phyloP scores from a whole-genome alignment of 2,888 invertebrate species.

The Frankliniella fusca region DNA sequence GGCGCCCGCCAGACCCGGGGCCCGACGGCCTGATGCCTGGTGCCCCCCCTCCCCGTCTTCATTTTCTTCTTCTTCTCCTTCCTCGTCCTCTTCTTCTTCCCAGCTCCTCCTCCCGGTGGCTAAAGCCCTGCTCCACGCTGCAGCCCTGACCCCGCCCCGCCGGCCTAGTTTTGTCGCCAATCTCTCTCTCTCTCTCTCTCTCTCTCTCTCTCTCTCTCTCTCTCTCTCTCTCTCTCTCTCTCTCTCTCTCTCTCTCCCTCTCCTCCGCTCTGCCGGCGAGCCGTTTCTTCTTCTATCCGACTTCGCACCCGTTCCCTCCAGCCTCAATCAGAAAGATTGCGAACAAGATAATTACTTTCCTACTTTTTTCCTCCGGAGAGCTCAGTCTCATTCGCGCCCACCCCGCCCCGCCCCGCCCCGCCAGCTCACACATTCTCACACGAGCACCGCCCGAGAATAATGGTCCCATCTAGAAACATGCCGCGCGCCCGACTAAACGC shows the following conservation, averaged over 20 bases:
- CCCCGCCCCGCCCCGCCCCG: not conserved
- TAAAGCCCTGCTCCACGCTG: not conserved
- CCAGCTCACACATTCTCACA: not conserved
- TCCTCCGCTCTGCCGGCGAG: not conserved
- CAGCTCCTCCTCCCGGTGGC: not conserved
- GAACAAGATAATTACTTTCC: conserved; percentile 18
- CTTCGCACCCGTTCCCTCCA: not conserved
- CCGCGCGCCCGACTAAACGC: not conserved
- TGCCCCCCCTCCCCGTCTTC: not conserved
- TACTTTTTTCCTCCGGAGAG: not conserved
- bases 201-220: not conserved
- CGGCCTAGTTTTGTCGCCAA: not conserved
- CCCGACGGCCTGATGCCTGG: not conserved
- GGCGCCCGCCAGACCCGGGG: not conserved
- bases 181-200: not conserved
- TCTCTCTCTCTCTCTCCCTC: not conserved
- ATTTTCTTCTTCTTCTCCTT: too few species aligned
- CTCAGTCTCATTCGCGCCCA: not conserved
- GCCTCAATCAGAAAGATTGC: conserved; percentile 15
- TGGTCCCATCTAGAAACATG: too few species aligned
- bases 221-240: not conserved
- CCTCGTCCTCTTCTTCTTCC: too few species aligned
- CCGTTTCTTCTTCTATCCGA: not conserved
- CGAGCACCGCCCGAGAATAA: too few species aligned
- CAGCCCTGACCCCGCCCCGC: not conserved